Percentiles rank a stretch among this genome's conserved stretches.
Evolutionary conservation across 2,797 vertebrate genomes (phyloP).

Genomic region (Denticeps clupeoides): DNA sequence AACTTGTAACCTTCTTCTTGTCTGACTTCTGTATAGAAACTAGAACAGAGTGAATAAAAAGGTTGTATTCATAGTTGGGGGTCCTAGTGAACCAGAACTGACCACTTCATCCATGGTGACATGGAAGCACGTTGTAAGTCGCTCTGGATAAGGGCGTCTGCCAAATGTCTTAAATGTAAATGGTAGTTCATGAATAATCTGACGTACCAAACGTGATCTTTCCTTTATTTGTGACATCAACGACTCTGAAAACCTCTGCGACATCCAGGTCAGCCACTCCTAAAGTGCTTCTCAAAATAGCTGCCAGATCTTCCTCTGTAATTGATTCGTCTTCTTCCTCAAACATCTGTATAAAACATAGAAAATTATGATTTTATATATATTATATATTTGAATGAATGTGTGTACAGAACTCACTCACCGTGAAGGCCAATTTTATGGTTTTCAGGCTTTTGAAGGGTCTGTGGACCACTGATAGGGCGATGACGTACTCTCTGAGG

Average conservation of each 20-base stretch:
- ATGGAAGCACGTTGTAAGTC: no score
- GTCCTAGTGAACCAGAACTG: no score
- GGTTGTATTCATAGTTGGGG: no score
- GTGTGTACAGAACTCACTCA: conserved; percentile 18
- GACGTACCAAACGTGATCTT: conserved; percentile 74
- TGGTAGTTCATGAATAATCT: background rate
- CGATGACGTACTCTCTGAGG: conserved; percentile 70
- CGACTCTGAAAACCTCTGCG: conserved; percentile 55
- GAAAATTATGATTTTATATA: background rate
- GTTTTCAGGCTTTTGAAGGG: conserved; percentile 77
- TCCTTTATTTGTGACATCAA: conserved; percentile 51
- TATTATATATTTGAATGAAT: background rate
- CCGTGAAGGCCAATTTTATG: conserved; percentile 77
- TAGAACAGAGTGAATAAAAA: no score
- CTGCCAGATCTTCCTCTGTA: conserved; percentile 54
- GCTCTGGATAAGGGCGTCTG: no score
- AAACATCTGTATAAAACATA: conserved; percentile 64
- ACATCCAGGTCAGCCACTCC: conserved; percentile 72
- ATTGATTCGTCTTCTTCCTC: conserved; percentile 60
- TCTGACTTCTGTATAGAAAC: no score
- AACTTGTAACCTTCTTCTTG: no score
- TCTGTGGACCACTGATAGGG: conserved; percentile 73
- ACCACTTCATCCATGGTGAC: no score
- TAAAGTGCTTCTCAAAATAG: conserved; percentile 73
- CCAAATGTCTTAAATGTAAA: no score